Percentiles rank a stretch among this genome's conserved stretches.
Conservation (phyloP, 1,140 invertebrate genomes). For the Drosophila melanogaster region DNA sequence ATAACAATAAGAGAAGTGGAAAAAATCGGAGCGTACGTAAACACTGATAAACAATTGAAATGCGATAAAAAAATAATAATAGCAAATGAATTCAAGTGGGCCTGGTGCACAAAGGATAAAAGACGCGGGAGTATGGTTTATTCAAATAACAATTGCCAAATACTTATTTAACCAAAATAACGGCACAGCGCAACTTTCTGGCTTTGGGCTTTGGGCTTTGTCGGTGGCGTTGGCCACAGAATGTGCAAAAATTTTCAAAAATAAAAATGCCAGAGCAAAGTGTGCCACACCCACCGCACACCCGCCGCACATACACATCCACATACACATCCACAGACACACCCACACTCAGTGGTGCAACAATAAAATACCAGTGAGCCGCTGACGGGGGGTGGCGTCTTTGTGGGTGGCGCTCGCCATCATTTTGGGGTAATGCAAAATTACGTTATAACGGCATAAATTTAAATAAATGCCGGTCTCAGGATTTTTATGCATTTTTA, state of each 20-base stretch:
- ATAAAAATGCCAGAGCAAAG: slow-evolving; percentile 66
- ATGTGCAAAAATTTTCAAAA: slow-evolving; percentile 67
- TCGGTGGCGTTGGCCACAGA: slow-evolving; percentile 29
- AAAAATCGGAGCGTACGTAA: slow-evolving; percentile 22
- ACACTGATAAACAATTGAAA: slow-evolving; percentile 67
- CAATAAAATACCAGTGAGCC: slow-evolving; percentile 66
- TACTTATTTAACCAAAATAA: slow-evolving; percentile 77
- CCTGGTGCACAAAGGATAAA: slow-evolving; percentile 40
- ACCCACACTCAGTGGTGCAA: slow-evolving; percentile 45
- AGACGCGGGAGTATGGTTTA: slow-evolving; percentile 49
- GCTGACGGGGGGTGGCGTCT: slow-evolving; percentile 39
- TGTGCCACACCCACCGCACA: slow-evolving; percentile 43
- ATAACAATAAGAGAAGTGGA: slow-evolving; percentile 23
- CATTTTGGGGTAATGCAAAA: slow-evolving; percentile 81
- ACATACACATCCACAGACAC: slow-evolving; percentile 36
- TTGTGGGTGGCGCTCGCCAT: slow-evolving; percentile 45
- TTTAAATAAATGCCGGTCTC: slow-evolving; percentile 84
- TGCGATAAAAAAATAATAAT: slow-evolving; percentile 48
- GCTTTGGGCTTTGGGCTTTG: slow-evolving; percentile 53
- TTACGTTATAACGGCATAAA: slow-evolving; percentile 84
- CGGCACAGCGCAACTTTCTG: slow-evolving; percentile 61
- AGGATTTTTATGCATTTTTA: slow-evolving; percentile 84
- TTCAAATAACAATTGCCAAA: slow-evolving; percentile 78
- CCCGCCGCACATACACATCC: slow-evolving; percentile 28
- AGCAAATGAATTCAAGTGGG: slow-evolving; percentile 47